Evolutionary conservation across 2,113 vertebrate species (phyloP).

Genomic region (Anarhynchus alexandrinus): DNA sequence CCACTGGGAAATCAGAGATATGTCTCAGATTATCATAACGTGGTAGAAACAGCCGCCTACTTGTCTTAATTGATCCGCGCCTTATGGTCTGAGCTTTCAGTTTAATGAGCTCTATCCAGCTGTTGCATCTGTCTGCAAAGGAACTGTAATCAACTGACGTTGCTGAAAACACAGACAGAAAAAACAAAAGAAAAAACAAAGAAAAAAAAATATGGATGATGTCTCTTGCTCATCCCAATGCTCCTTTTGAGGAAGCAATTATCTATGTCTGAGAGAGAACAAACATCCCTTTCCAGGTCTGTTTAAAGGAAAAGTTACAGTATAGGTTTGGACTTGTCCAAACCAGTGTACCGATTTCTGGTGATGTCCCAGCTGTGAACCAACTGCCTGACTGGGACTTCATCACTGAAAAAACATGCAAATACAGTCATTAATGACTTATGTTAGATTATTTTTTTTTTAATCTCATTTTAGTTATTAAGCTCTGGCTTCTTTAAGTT

Average conservation of each 20-base stretch:
- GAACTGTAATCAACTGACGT: slow-evolving; percentile 99
- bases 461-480: background rate
- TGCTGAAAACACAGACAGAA: slow-evolving; percentile 91
- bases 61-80: slow-evolving; percentile 99
- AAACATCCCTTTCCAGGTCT: slow-evolving; percentile 61
- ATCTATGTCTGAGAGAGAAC: slow-evolving; percentile 75
- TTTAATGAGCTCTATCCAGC: slow-evolving; percentile 99
- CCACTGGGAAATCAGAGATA: slow-evolving; percentile 79
- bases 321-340: slow-evolving; percentile 43
- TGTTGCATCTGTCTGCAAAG: slow-evolving; percentile 99
- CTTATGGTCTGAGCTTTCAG: slow-evolving; percentile 99
- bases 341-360: slow-evolving; percentile 43
- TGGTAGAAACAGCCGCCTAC: slow-evolving; percentile 96
- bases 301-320: slow-evolving; percentile 33
- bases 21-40: slow-evolving; percentile 85
- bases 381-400: slow-evolving; percentile 46
- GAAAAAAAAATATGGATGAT: slow-evolving; percentile 85
- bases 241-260: slow-evolving; percentile 78
- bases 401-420: slow-evolving; percentile 54
- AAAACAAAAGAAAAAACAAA: slow-evolving; percentile 81
- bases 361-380: slow-evolving; percentile 14
- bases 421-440: slow-evolving; percentile 17
- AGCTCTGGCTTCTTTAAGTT: background rate
- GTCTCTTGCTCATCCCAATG: slow-evolving; percentile 75
- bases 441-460: background rate